Evolutionary conservation across 2,113 vertebrate species (phyloP).

Genomic region (Gambusia holbrooki): DNA sequence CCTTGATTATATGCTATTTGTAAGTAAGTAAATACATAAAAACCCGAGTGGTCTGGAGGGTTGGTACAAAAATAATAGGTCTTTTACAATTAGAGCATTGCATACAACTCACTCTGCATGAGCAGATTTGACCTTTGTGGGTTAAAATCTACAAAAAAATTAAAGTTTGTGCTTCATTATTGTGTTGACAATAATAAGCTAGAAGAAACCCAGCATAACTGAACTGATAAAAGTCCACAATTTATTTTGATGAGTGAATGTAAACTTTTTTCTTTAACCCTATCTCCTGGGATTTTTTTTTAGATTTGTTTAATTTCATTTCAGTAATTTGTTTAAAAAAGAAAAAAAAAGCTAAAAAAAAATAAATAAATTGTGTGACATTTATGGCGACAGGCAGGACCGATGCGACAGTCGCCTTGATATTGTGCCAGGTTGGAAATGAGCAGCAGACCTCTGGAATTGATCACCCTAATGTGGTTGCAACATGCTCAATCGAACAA

Average conservation of each 20-base stretch:
- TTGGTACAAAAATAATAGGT: too few species aligned
- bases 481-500: constrained; percentile 60
- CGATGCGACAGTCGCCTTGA: constrained; percentile 4
- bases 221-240: background rate
- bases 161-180: background rate
- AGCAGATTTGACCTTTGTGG: background rate
- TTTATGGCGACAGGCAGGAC: constrained; percentile 17
- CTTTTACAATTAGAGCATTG: too few species aligned
- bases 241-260: background rate
- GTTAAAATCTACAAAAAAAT: background rate
- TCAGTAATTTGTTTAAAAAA: background rate
- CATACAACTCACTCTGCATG: background rate
- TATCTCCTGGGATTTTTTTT: constrained; percentile 7
- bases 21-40: too few species aligned
- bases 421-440: constrained; percentile 32
- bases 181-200: background rate
- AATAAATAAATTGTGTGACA: constrained; percentile 2
- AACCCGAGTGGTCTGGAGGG: too few species aligned
- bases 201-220: background rate
- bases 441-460: constrained; percentile 46
- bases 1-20: too few species aligned
- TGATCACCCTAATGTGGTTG: constrained; percentile 59
- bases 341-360: constrained; percentile 3
- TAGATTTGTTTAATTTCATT: constrained; percentile 22
- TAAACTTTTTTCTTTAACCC: constrained; percentile 23